phyloP scores from a whole-genome alignment of 2,113 vertebrate genomes.

The Boulengeromyrus knoepffleri region DNA sequence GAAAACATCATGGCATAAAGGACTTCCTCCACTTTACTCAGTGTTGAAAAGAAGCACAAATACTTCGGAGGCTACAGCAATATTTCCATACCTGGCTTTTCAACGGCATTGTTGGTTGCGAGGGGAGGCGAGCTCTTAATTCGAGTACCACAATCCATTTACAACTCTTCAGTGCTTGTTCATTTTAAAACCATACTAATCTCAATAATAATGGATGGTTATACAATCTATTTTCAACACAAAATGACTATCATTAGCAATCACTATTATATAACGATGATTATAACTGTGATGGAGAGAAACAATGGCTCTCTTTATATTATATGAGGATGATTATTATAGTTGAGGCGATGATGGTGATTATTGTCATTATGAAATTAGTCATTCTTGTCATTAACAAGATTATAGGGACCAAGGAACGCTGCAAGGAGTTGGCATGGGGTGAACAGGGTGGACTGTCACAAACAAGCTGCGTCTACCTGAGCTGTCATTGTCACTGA shows the following conservation, averaged over 20 bases:
- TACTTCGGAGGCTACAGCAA: slow-evolving; percentile 10
- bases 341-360: slow-evolving; percentile 11
- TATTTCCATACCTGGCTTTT: not conserved
- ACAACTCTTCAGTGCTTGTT: not conserved
- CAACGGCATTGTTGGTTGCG: slow-evolving; percentile 16
- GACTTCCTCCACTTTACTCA: slow-evolving; percentile 21
- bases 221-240: slow-evolving; percentile 1
- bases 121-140: not conserved
- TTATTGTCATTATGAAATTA: not conserved
- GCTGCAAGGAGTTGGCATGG: not conserved
- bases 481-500: not conserved
- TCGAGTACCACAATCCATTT: not conserved
- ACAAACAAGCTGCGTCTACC: not conserved
- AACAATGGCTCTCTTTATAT: slow-evolving; percentile 9
- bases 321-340: slow-evolving; percentile 1
- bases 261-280: slow-evolving; percentile 7
- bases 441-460: not conserved
- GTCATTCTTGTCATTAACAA: not conserved
- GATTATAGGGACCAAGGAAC: not conserved
- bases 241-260: slow-evolving; percentile 13
- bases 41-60: slow-evolving; percentile 19
- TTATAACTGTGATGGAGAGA: not conserved
- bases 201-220: not conserved
- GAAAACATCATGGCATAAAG: slow-evolving; percentile 11
- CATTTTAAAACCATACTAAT: not conserved